Percentiles rank a stretch among this genome's conserved stretches.
phyloP scores from a whole-genome alignment of 2,113 vertebrate genomes.

The Perccottus glenii region DNA sequence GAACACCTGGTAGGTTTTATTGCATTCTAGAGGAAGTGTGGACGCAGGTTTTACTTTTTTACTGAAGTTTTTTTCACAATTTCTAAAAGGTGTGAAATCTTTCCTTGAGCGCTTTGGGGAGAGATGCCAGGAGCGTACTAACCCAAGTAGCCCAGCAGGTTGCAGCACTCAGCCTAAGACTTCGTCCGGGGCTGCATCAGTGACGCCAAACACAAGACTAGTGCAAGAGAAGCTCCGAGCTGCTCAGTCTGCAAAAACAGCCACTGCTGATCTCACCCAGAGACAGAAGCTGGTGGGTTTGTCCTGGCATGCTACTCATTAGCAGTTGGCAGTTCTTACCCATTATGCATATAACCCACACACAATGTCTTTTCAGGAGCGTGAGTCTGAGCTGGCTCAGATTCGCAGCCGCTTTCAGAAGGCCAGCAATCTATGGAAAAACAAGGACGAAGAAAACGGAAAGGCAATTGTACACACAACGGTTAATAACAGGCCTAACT shows the following conservation, averaged over 20 bases:
- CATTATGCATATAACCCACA: not conserved
- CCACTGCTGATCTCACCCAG: constrained; percentile 82
- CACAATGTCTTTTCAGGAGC: constrained; percentile 79
- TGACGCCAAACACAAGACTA: constrained; percentile 86
- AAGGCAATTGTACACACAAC: constrained; percentile 66
- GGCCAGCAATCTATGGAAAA: constrained; percentile 81
- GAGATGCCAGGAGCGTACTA: constrained; percentile 81
- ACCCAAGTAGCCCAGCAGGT: constrained; percentile 68
- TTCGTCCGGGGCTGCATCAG: constrained; percentile 62
- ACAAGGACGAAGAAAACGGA: constrained; percentile 67
- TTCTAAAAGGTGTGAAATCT: constrained; percentile 83
- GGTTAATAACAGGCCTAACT: constrained; percentile 37
- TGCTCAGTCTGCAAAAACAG: constrained; percentile 78
- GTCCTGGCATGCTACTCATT: not conserved
- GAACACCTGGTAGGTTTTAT: constrained; percentile 78
- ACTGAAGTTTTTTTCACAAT: not conserved
- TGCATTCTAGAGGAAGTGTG: not conserved
- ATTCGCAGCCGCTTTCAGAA: constrained; percentile 89
- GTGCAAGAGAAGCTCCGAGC: constrained; percentile 86
- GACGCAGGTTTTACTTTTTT: not conserved
- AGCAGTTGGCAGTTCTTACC: not conserved
- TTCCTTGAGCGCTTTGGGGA: constrained; percentile 95
- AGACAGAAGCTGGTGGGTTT: constrained; percentile 87
- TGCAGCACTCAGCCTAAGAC: constrained; percentile 61
- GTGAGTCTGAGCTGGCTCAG: constrained; percentile 88